A percentile compares a stretch with the other conserved stretches of the same genome.
phyloP scores from a whole-genome alignment of 1,140 invertebrate species.

The Bombus difficillimus region DNA sequence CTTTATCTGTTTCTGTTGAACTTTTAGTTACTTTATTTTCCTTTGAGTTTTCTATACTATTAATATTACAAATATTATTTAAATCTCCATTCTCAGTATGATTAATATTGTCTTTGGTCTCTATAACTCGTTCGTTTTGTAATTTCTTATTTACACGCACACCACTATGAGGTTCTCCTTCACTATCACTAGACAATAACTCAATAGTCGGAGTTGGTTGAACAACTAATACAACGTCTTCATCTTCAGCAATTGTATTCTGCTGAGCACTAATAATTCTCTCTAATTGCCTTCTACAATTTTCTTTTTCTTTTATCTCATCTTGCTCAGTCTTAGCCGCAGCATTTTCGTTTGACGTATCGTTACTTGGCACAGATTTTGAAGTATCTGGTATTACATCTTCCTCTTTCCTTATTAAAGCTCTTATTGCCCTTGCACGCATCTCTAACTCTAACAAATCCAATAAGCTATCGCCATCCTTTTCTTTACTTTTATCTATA shows the following conservation, averaged over 20 bases:
- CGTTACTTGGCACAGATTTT: slow-evolving; percentile 14
- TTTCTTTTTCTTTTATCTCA: slow-evolving; percentile 58
- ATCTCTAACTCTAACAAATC: slow-evolving; percentile 84
- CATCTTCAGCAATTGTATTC: slow-evolving; percentile 69
- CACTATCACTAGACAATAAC: slow-evolving; percentile 78
- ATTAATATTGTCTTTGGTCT: slow-evolving; percentile 30
- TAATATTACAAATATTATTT: slow-evolving; percentile 20
- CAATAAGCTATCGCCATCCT: slow-evolving; percentile 82
- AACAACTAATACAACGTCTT: slow-evolving; percentile 80
- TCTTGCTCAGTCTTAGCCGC: slow-evolving; percentile 21
- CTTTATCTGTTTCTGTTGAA: slow-evolving; percentile 8
- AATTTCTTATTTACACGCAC: slow-evolving; percentile 64
- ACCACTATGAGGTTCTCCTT: slow-evolving; percentile 64
- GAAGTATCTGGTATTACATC: slow-evolving; percentile 69
- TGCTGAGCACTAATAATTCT: slow-evolving; percentile 68
- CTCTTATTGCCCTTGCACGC: slow-evolving; percentile 83
- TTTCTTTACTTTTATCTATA: slow-evolving; percentile 68
- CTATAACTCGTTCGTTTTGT: slow-evolving; percentile 61
- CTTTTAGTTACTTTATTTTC: slow-evolving; percentile 16
- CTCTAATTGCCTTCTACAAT: slow-evolving; percentile 68
- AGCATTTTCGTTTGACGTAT: slow-evolving; percentile 8
- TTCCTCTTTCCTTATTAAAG: slow-evolving; percentile 82
- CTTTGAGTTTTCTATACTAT: slow-evolving; percentile 7
- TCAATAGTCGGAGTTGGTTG: slow-evolving; percentile 79
- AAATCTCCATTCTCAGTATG: slow-evolving; percentile 7